Evolutionary conservation across 2,888 invertebrate species (phyloP).

Genomic region (Automeris io): DNA sequence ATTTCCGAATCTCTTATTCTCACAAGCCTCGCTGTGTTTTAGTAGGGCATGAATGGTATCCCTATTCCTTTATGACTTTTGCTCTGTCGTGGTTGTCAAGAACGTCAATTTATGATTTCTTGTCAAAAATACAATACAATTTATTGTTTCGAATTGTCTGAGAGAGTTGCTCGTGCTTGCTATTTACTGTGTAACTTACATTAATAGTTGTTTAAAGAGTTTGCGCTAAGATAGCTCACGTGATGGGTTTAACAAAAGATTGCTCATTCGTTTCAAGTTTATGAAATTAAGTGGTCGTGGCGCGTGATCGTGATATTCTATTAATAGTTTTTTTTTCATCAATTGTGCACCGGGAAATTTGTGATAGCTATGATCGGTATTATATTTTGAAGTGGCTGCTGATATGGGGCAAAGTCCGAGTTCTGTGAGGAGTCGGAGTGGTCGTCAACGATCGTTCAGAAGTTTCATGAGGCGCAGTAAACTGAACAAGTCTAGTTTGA

Average conservation of each 20-base stretch:
- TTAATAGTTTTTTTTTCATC: slow-evolving; percentile 41
- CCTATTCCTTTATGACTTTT: too few relatives aligned
- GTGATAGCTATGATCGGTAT: slow-evolving; percentile 19
- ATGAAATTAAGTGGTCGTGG: slow-evolving; percentile 1
- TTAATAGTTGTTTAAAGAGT: slow-evolving; percentile 17
- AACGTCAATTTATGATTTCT: too few relatives aligned
- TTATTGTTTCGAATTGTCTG: background rate
- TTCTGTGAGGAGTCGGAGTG: slow-evolving; percentile 58
- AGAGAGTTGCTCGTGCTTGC: slow-evolving; percentile 12
- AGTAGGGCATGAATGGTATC: too few relatives aligned
- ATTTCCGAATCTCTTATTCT: too few relatives aligned
- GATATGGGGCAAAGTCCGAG: slow-evolving; percentile 71
- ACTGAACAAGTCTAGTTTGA: slow-evolving; percentile 63
- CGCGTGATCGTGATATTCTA: slow-evolving; percentile 34
- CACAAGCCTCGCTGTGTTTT: too few relatives aligned
- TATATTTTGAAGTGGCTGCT: slow-evolving; percentile 47
- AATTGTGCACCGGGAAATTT: slow-evolving; percentile 39
- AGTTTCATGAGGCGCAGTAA: slow-evolving; percentile 61
- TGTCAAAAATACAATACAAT: too few relatives aligned
- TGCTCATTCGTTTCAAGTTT: slow-evolving; percentile 3
- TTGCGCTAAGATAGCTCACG: slow-evolving; percentile 16
- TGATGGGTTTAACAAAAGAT: slow-evolving; percentile 21
- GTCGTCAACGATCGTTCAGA: slow-evolving; percentile 57
- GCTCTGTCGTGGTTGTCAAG: too few relatives aligned
- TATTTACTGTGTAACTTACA: slow-evolving; percentile 16